These are phyloP conservation scores for Poeciliopsis presidionis DNA, from an alignment of 2,797 vertebrate species.

Conservation along the genomic window DNA sequence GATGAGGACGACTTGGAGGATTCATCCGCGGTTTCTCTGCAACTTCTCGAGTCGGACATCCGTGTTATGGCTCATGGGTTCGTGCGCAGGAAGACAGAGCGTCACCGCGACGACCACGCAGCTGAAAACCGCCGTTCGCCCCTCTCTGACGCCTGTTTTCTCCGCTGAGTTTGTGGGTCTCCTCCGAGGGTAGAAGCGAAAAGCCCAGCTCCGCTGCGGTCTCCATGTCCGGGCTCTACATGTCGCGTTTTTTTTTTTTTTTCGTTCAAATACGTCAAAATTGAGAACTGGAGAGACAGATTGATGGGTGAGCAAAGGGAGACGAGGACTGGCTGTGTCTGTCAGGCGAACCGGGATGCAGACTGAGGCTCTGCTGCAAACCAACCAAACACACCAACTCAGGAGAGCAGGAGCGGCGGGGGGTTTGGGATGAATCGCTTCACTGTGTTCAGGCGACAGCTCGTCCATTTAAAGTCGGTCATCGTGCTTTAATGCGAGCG, in stretches of 20 bases:
- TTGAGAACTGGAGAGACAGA: constrained; percentile 12
- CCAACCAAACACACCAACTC: constrained; percentile 51
- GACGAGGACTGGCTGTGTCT: constrained; percentile 44
- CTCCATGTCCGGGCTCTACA: constrained; percentile 66
- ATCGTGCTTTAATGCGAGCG: not conserved
- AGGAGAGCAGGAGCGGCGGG: constrained; percentile 24
- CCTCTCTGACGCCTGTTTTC: constrained; percentile 42
- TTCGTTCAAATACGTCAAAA: constrained; percentile 13
- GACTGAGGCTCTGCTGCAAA: constrained; percentile 60
- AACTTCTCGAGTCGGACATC: constrained; percentile 70
- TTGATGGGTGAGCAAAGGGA: constrained; percentile 10
- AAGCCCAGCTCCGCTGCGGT: constrained; percentile 51
- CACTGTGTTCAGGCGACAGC: constrained; percentile 24
- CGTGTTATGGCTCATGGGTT: constrained; percentile 31
- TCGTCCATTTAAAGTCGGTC: constrained; percentile 15
- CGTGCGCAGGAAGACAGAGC: constrained; percentile 11
- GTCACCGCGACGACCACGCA: constrained; percentile 10
- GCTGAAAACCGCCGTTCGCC: constrained; percentile 25
- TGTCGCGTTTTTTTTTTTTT: constrained; percentile 21
- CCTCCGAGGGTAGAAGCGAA: constrained; percentile 40
- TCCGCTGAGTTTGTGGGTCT: constrained; percentile 61
- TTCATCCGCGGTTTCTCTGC: constrained; percentile 62
- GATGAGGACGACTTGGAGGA: constrained; percentile 34
- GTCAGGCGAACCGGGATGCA: constrained; percentile 60
- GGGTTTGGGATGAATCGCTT: constrained; percentile 27